Base-by-base conservation (phyloP, 2,888 invertebrate genomes). In the Meghimatium bilineatum region DNA sequence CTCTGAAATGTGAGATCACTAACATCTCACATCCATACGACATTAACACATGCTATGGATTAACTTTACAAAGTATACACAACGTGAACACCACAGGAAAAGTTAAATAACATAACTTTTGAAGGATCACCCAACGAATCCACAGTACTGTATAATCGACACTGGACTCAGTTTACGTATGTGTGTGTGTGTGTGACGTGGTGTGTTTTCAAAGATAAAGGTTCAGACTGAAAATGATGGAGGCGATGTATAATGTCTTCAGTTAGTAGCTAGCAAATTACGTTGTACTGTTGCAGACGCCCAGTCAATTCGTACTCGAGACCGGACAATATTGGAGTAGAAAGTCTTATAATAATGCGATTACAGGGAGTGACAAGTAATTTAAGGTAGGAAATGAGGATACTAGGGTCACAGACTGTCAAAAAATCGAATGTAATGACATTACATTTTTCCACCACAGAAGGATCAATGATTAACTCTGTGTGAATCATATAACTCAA, bases 351-450 rank as follows among this genome's bases (percentile, higher is more conserved):
- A 76, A 32, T 76, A 76, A 76, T 34, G 8, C 14, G 26, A 76
- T 76, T 60, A 76, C 1, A 23, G 34, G 17, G 20, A 36, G 56
- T 76, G 76, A 76, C 76, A 56, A 34, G 56, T 69, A n/a, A 69
- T 38, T 23, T 69, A 38, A 38, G 69, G 23, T 38, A 26, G 60
- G 69, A 5, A 34, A 69, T 34, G 36, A 26, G 69, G 26, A 38
- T 20, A 36, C 56, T 14, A 5, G 67, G 69, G 69, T 36, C 69
- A 69, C 23, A 38, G 36, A 38, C 23, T 12, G 36, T 34, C 34
- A 1, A 20, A 23, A 26, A 26, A 34, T 36, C 26, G 36, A 17
- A 69, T 8, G 44, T 12, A 34, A 34, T 14, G 56, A 20, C 23
- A 56, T 12, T 44, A 44, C 44, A 8, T 44, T 12, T 44, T 44